Evolutionary conservation across 2,888 invertebrate genomes (phyloP).

Genomic region (Mythimna lalbum): DNA sequence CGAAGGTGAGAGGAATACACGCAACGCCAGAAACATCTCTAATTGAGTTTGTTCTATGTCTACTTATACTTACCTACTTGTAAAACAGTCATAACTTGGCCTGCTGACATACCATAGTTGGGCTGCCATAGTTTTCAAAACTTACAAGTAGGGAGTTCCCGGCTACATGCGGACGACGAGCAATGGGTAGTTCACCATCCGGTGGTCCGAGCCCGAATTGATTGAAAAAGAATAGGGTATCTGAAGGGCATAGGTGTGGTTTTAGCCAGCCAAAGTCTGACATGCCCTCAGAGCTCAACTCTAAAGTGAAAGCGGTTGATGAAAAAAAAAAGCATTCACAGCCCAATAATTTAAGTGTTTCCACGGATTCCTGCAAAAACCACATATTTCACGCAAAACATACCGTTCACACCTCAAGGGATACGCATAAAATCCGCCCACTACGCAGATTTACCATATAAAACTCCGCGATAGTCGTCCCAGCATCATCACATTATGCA

Average conservation of each 20-base stretch:
- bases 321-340: not conserved
- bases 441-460: conserved; percentile 78
- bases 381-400: conserved; percentile 53
- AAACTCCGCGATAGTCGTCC: conserved; percentile 79
- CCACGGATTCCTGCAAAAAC: conserved; percentile 32
- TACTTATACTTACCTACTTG: not conserved
- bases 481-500: conserved; percentile 87
- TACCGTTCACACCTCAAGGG: conserved; percentile 61
- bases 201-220: too few relatives aligned
- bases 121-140: too few relatives aligned
- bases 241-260: too few relatives aligned
- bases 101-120: too few relatives aligned
- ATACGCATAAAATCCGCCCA: conserved; percentile 77
- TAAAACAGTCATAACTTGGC: too few relatives aligned
- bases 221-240: too few relatives aligned
- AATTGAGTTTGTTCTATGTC: not conserved
- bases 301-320: too few relatives aligned
- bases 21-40: not conserved
- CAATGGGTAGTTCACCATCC: too few relatives aligned
- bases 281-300: too few relatives aligned
- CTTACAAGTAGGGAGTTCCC: too few relatives aligned
- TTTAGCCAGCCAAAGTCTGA: too few relatives aligned
- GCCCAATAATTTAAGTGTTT: conserved; percentile 16
- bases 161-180: too few relatives aligned
- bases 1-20: conserved; percentile 4